These are phyloP conservation scores for Perithous albicinctus DNA, from an alignment of 2,888 invertebrate genomes.

Conservation along the genomic window DNA sequence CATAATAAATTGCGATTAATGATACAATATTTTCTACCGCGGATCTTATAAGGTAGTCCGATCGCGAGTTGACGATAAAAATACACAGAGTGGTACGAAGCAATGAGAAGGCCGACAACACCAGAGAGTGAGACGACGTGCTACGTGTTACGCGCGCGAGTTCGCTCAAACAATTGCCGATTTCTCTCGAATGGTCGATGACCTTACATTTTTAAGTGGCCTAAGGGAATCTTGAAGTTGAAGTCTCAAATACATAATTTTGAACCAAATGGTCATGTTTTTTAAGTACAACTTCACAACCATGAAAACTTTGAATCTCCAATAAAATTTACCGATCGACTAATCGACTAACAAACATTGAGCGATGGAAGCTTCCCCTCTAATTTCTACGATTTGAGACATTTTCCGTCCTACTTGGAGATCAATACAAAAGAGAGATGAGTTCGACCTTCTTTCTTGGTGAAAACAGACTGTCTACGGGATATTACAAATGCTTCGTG, in stretches of 20 bases:
- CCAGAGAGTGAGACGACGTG: not conserved
- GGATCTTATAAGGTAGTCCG: not conserved
- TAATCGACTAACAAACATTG: too few species aligned
- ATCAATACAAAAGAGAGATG: conserved; percentile 21
- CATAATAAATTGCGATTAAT: not conserved
- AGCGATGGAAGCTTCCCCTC: conserved; percentile 2
- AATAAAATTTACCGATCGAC: too few species aligned
- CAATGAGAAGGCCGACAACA: conserved; percentile 1
- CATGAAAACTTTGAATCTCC: too few species aligned
- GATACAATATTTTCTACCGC: not conserved
- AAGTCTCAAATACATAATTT: not conserved
- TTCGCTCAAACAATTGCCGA: conserved; percentile 4
- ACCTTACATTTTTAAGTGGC: not conserved
- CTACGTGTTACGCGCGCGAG: not conserved
- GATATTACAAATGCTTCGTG: conserved; percentile 40
- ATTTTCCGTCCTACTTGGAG: conserved; percentile 38
- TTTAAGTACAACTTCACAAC: too few species aligned
- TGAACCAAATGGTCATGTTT: too few species aligned
- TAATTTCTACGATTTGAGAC: conserved; percentile 35
- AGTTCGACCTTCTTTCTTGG: conserved; percentile 54
- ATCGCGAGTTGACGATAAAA: not conserved
- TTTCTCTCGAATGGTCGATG: not conserved
- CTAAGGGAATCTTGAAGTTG: not conserved
- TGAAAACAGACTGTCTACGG: conserved; percentile 21
- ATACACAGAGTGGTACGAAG: not conserved